Evolutionary conservation across 2,888 invertebrate genomes (phyloP).

Genomic region (Lobophora halterata): DNA sequence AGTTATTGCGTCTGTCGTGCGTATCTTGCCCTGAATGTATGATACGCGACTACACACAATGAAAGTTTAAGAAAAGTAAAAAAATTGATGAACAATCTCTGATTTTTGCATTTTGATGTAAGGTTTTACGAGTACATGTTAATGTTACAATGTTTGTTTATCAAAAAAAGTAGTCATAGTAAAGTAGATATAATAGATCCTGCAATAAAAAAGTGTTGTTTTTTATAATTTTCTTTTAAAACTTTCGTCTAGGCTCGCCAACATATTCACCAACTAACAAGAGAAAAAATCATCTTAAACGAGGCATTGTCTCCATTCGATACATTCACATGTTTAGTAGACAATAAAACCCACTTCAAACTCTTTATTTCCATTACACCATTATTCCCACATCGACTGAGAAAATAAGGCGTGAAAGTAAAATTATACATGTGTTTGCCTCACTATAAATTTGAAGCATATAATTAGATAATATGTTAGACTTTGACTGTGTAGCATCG

Average conservation of each 20-base stretch:
- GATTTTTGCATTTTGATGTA: slow-evolving; percentile 1
- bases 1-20: slow-evolving; percentile 32
- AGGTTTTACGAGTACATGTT: too few species aligned
- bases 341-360: slow-evolving; percentile 21
- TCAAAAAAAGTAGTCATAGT: too few species aligned
- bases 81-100: slow-evolving; percentile 5
- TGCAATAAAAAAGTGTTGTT: too few species aligned
- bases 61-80: slow-evolving; percentile 17
- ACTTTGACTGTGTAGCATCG: too few species aligned
- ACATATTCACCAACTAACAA: slow-evolving; percentile 8
- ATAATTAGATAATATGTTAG: background rate
- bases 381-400: slow-evolving; percentile 25
- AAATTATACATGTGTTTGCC: slow-evolving; percentile 15
- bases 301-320: slow-evolving; percentile 24
- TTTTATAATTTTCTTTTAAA: background rate
- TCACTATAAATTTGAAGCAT: too few species aligned
- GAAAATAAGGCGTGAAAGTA: slow-evolving; percentile 29
- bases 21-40: slow-evolving; percentile 29
- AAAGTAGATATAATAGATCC: too few species aligned
- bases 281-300: slow-evolving; percentile 16
- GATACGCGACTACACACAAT: slow-evolving; percentile 16
- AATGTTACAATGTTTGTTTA: too few species aligned
- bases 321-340: slow-evolving; percentile 25
- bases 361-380: slow-evolving; percentile 11
- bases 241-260: too few species aligned